Evolutionary conservation across 2,888 invertebrate species (phyloP).

Genomic region (Hypomecis atomaria): DNA sequence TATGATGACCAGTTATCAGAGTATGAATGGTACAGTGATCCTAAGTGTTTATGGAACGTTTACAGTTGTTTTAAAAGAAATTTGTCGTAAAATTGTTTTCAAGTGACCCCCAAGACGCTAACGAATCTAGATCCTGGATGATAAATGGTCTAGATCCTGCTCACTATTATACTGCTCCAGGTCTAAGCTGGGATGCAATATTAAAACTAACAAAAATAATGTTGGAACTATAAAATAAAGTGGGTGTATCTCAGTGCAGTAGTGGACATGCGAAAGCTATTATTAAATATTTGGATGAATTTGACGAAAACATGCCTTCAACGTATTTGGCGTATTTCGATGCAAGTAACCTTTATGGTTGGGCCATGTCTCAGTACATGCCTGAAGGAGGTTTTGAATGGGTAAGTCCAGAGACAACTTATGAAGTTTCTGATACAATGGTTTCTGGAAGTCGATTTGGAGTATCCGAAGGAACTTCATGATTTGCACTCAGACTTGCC

Average conservation of each 20-base stretch:
- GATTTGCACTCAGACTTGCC: conserved; percentile 35
- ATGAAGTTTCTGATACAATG: too few species aligned
- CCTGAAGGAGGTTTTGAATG: too few species aligned
- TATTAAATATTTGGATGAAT: conserved; percentile 16
- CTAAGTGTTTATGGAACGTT: background rate
- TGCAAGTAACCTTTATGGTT: conserved; percentile 38
- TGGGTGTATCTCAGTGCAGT: conserved; percentile 27
- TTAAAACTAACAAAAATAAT: conserved; percentile 28
- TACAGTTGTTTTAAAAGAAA: background rate
- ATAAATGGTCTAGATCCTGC: conserved; percentile 21
- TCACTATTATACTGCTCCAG: too few species aligned
- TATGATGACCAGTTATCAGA: conserved; percentile 13
- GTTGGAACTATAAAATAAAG: conserved; percentile 31
- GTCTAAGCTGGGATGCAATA: conserved; percentile 40
- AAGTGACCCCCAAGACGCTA: conserved; percentile 1
- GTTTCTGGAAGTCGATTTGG: conserved; percentile 19
- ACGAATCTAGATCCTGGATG: background rate
- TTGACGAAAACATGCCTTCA: conserved; percentile 11
- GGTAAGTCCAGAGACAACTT: too few species aligned
- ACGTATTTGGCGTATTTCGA: conserved; percentile 30
- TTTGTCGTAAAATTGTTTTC: background rate
- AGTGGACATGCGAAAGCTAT: too few species aligned
- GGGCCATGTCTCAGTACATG: conserved; percentile 37
- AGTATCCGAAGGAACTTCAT: conserved; percentile 30
- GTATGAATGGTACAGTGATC: conserved; percentile 4